Conservation (phyloP, 2,888 invertebrate genomes). For the Cistogaster globosa region DNA sequence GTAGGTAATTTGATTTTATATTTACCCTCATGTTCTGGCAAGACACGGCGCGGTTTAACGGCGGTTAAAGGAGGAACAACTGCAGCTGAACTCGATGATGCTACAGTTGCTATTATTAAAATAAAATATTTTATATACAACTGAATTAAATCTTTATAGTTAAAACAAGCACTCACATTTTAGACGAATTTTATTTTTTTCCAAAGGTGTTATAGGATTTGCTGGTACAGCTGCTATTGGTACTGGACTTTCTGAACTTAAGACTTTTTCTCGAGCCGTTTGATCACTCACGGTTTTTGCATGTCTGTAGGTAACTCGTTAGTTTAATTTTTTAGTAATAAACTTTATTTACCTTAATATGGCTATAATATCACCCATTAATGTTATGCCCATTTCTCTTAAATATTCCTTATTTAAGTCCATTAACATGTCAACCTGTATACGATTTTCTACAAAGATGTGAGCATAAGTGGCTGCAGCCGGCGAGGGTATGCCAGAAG, state of each 20-base stretch:
- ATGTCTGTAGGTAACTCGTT: conserved; percentile 81
- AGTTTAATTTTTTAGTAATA: neutral
- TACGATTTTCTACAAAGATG: conserved; percentile 93
- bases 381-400: conserved; percentile 93
- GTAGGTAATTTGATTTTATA: conserved; percentile 85
- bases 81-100: conserved; percentile 53
- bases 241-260: conserved; percentile 82
- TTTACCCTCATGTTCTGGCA: conserved; percentile 85
- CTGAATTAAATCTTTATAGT: neutral
- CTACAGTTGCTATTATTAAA: conserved; percentile 40
- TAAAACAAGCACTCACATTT: conserved; percentile 66
- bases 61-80: conserved; percentile 75
- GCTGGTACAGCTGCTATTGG: conserved; percentile 84
- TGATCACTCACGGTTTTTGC: conserved; percentile 86
- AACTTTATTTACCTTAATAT: conserved; percentile 85
- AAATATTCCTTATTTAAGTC: conserved; percentile 94
- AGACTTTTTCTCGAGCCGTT: conserved; percentile 85
- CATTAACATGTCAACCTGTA: conserved; percentile 92
- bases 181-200: conserved; percentile 72
- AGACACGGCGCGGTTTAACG: conserved; percentile 80
- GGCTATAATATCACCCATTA: conserved; percentile 88
- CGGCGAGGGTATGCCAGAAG: conserved; percentile 90
- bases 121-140: neutral
- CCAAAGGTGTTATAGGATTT: conserved; percentile 72
- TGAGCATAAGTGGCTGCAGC: conserved; percentile 93